Conservation (phyloP, 2,888 invertebrate genomes). For the Zhengitettix transpicula region DNA sequence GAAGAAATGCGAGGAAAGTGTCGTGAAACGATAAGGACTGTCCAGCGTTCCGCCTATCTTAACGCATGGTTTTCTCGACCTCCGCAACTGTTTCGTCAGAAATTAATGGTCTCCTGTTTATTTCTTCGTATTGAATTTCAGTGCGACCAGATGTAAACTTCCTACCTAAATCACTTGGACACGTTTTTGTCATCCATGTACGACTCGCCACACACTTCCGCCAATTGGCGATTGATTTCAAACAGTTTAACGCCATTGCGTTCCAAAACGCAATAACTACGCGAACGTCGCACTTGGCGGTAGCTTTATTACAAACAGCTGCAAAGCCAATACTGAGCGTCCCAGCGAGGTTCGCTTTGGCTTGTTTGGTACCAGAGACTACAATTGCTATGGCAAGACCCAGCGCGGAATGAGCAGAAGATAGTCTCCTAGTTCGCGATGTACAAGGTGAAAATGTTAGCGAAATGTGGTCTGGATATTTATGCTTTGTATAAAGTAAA, state of each 20-base stretch:
- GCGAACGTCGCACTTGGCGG: neutral
- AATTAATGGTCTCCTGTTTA: neutral
- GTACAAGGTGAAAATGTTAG: too few relatives aligned
- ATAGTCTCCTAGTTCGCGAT: too few relatives aligned
- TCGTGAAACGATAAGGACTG: too few relatives aligned
- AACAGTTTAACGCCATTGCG: neutral
- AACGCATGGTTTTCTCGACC: neutral
- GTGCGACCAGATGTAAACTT: too few relatives aligned
- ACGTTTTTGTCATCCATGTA: too few relatives aligned
- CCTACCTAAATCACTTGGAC: too few relatives aligned
- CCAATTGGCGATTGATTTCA: conserved; percentile 1
- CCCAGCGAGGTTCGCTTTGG: neutral
- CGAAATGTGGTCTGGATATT: too few relatives aligned
- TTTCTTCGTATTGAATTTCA: neutral
- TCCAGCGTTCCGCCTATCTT: too few relatives aligned
- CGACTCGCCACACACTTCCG: too few relatives aligned
- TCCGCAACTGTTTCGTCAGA: neutral
- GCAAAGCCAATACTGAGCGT: neutral
- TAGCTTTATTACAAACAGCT: neutral
- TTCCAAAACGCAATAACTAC: neutral
- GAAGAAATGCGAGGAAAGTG: neutral
- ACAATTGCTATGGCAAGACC: neutral
- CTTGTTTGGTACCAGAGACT: too few relatives aligned
- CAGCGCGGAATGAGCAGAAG: neutral
- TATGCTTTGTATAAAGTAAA: too few relatives aligned